phyloP scores from a whole-genome alignment of 2,113 vertebrate genomes.

The Machaerirhynchus nigripectus region DNA sequence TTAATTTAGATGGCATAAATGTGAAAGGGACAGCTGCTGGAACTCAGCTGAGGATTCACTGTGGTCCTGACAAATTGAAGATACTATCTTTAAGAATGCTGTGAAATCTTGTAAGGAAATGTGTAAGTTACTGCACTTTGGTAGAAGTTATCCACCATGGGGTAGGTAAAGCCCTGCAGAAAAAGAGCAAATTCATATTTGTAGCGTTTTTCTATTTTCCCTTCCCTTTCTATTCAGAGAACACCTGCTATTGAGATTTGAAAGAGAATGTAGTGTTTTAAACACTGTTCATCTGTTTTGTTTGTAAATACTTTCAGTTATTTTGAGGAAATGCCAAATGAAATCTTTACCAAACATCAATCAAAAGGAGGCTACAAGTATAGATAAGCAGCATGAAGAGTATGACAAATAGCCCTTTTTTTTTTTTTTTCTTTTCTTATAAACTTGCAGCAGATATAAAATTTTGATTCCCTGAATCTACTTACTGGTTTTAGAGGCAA shows the following conservation, averaged over 20 bases:
- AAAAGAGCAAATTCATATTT: neutral
- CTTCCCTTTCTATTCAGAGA: neutral
- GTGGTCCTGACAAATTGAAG: neutral
- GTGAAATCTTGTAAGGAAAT: neutral
- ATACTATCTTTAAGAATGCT: neutral
- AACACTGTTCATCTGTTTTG: neutral
- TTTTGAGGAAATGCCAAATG: neutral
- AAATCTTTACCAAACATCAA: neutral
- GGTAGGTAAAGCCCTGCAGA: neutral
- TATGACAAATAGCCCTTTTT: neutral
- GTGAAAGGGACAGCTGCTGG: neutral
- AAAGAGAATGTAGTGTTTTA: neutral
- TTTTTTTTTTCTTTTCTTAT: neutral
- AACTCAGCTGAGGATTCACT: neutral
- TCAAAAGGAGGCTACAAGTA: neutral
- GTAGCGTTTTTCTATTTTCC: neutral
- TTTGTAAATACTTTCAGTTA: neutral
- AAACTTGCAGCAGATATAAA: slow-evolving; percentile 36
- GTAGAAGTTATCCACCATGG: neutral
- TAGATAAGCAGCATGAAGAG: neutral
- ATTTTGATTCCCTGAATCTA: slow-evolving; percentile 8
- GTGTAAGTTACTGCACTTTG: neutral
- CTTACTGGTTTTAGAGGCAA: slow-evolving; percentile 47
- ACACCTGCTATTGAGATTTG: neutral
- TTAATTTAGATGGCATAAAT: neutral